A percentile compares a stretch with the other conserved stretches of the same genome.
Conservation (phyloP, 2,113 vertebrate genomes). For the Psephotus haematonotus region DNA sequence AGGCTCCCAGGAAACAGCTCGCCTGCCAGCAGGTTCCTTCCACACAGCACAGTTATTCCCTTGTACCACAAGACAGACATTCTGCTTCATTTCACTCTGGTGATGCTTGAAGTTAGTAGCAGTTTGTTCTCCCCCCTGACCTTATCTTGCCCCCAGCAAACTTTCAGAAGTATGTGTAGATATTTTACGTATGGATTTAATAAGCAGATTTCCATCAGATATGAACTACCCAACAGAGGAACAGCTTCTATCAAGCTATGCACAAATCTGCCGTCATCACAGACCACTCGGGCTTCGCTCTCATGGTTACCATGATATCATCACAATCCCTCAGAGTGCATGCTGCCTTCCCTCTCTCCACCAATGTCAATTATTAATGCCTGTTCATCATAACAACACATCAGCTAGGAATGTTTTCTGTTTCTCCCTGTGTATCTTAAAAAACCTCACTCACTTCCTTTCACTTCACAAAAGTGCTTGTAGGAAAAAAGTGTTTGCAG, state of each 20-base stretch:
- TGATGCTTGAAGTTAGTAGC: neutral
- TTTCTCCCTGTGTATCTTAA: neutral
- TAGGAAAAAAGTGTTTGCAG: neutral
- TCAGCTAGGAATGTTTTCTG: neutral
- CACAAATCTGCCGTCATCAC: constrained; percentile 29
- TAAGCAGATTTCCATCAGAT: neutral
- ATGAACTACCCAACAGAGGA: neutral
- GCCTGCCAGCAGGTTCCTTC: neutral
- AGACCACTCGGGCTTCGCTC: constrained; percentile 56
- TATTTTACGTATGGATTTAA: neutral
- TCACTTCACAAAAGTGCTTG: neutral
- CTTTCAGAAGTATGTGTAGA: neutral
- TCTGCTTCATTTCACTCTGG: neutral
- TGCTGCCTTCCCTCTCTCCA: constrained; percentile 19
- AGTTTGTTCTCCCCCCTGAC: neutral
- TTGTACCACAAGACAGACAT: neutral
- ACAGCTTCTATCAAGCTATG: constrained; percentile 4
- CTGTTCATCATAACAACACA: constrained; percentile 16
- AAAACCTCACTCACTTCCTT: neutral
- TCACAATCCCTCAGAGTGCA: constrained; percentile 5
- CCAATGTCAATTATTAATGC: constrained; percentile 58
- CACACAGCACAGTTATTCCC: neutral
- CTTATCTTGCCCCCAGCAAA: neutral
- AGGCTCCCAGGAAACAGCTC: neutral
- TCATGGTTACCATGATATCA: constrained; percentile 60